Evolutionary conservation across 1,140 invertebrate species (phyloP).

Genomic region (Scylla paramamosain): DNA sequence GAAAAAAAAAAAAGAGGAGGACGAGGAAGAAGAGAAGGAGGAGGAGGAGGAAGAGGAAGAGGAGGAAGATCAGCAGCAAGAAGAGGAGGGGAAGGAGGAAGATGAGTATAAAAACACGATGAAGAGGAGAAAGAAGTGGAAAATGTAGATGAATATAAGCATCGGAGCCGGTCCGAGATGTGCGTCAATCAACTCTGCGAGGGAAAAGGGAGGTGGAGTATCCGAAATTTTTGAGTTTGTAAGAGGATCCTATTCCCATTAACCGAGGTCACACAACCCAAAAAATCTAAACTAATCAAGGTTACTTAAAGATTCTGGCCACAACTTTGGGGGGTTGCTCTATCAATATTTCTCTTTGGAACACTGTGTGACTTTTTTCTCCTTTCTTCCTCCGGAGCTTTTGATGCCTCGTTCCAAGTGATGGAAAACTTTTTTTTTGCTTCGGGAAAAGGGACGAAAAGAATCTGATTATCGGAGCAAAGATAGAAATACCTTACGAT

Average conservation of each 20-base stretch:
- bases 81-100: background rate
- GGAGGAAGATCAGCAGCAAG: no score
- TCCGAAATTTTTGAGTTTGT: constrained; percentile 36
- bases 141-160: background rate
- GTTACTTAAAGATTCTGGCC: constrained; percentile 60
- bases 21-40: no score
- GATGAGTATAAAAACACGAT: background rate
- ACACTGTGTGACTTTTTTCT: constrained; percentile 17
- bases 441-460: constrained; percentile 7
- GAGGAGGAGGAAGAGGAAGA: no score
- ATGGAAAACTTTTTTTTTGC: background rate
- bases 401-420: constrained; percentile 40
- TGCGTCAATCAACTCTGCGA: background rate
- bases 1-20: background rate
- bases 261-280: constrained; percentile 40
- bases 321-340: constrained; percentile 61
- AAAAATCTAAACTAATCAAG: constrained; percentile 62
- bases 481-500: background rate
- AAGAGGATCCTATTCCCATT: constrained; percentile 37
- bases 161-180: background rate
- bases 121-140: background rate
- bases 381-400: constrained; percentile 29
- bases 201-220: constrained; percentile 4
- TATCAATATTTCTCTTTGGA: constrained; percentile 67
- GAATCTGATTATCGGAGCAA: constrained; percentile 25